Evolutionary conservation across 2,113 vertebrate species (phyloP).

Genomic region (Laticauda colubrina): DNA sequence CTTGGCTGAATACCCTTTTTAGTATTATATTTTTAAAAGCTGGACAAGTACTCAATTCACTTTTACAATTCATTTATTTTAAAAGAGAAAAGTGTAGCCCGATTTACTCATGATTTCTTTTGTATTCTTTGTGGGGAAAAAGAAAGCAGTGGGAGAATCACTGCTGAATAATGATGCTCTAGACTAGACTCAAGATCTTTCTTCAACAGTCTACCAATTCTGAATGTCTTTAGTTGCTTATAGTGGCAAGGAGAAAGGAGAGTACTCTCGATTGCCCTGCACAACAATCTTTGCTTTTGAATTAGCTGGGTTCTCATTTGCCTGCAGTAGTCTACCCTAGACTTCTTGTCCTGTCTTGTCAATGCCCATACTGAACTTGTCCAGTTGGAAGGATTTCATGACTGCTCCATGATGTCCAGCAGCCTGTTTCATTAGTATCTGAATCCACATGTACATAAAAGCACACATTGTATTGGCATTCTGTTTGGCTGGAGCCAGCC

Average conservation of each 20-base stretch:
- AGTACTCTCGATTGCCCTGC: not conserved
- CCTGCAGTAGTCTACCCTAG: not conserved
- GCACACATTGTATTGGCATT: not conserved
- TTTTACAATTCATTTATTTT: constrained; percentile 29
- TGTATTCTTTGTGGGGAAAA: not conserved
- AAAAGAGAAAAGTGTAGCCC: not conserved
- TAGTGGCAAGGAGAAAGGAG: not conserved
- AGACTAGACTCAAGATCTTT: not conserved
- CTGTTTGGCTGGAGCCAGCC: not conserved
- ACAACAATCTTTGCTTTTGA: not conserved
- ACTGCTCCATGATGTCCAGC: not conserved
- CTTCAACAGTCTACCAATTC: not conserved
- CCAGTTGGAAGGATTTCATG: not conserved
- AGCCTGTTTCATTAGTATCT: not conserved
- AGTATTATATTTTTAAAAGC: not conserved
- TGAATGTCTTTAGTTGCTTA: not conserved
- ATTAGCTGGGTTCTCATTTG: not conserved
- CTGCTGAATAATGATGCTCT: not conserved
- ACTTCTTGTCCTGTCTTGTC: not conserved
- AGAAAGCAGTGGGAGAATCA: not conserved
- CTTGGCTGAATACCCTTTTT: not conserved
- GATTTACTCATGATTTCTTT: not conserved
- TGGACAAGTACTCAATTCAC: not conserved
- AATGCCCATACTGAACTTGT: not conserved
- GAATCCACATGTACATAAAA: not conserved